A percentile compares a stretch with the other conserved stretches of the same genome.
These are phyloP conservation scores for Eumeta japonica DNA, from an alignment of 1,140 invertebrate species.

Conservation along the genomic window DNA sequence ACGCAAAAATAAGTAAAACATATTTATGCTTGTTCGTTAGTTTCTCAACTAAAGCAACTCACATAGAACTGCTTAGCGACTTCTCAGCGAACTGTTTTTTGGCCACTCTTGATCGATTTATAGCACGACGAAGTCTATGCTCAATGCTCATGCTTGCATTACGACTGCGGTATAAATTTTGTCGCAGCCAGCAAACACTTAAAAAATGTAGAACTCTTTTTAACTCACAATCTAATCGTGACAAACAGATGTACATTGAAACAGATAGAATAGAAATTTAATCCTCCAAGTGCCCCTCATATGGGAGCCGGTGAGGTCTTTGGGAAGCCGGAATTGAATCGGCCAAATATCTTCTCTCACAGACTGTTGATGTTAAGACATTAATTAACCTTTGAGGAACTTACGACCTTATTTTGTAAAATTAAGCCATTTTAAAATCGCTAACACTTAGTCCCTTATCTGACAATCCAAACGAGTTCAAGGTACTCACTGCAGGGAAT, in stretches of 20 bases:
- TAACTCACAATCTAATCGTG: not conserved
- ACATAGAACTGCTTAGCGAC: constrained; percentile 18
- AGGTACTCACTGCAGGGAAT: constrained; percentile 29
- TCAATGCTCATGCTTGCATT: constrained; percentile 16
- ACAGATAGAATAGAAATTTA: constrained; percentile 13
- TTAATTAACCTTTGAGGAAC: constrained; percentile 26
- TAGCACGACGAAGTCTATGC: constrained; percentile 19
- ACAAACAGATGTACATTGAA: not conserved
- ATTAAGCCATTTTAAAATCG: constrained; percentile 23
- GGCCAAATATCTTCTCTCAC: constrained; percentile 17
- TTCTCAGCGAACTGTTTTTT: constrained; percentile 19
- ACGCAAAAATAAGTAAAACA: constrained; percentile 8
- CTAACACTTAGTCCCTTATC: constrained; percentile 5
- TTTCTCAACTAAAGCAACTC: constrained; percentile 17
- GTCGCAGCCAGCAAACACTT: constrained; percentile 16
- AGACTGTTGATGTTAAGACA: constrained; percentile 8
- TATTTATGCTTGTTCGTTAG: constrained; percentile 20
- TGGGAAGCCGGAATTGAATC: constrained; percentile 21
- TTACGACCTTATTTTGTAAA: constrained; percentile 17
- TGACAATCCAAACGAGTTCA: constrained; percentile 17
- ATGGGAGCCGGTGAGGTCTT: constrained; percentile 18
- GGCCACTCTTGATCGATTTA: constrained; percentile 17
- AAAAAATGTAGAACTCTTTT: constrained; percentile 6
- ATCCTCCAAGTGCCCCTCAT: constrained; percentile 19
- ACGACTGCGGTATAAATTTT: constrained; percentile 33